Evolutionary conservation across 2,888 invertebrate species (phyloP).

Genomic region (Drosophila kanekoi): DNA sequence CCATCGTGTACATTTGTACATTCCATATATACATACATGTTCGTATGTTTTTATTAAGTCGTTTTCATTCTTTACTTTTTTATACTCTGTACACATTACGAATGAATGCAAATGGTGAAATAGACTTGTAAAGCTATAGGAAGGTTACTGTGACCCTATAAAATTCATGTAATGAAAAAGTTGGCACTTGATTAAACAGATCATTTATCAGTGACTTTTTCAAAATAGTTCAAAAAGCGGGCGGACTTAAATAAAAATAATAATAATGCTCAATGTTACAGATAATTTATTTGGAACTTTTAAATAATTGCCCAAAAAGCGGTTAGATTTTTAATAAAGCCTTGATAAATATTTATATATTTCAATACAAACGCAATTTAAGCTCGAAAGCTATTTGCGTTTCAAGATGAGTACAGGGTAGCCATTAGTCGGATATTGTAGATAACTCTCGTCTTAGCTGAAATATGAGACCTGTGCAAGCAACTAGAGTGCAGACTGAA

Average conservation of each 20-base stretch:
- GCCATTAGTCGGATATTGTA: neutral
- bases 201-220: neutral
- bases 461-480: conserved; percentile 54
- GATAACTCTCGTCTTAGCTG: conserved; percentile 18
- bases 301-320: neutral
- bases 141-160: too few species aligned
- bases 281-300: neutral
- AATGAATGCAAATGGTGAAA: neutral
- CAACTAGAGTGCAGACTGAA: conserved; percentile 27
- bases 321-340: neutral
- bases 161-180: too few species aligned
- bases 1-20: conserved; percentile 3
- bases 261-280: too few species aligned
- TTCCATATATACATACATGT: neutral
- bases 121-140: too few species aligned
- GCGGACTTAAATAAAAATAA: too few species aligned
- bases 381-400: neutral
- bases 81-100: conserved; percentile 1
- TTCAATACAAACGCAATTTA: neutral
- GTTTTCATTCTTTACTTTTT: neutral
- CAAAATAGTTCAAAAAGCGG: too few species aligned
- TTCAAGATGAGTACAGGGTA: neutral
- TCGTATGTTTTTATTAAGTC: conserved; percentile 1
- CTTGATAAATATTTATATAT: too few species aligned
- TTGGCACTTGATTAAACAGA: too few species aligned